Base-by-base conservation (phyloP, 2,797 vertebrate species). In the Steatocranus sp. region DNA sequence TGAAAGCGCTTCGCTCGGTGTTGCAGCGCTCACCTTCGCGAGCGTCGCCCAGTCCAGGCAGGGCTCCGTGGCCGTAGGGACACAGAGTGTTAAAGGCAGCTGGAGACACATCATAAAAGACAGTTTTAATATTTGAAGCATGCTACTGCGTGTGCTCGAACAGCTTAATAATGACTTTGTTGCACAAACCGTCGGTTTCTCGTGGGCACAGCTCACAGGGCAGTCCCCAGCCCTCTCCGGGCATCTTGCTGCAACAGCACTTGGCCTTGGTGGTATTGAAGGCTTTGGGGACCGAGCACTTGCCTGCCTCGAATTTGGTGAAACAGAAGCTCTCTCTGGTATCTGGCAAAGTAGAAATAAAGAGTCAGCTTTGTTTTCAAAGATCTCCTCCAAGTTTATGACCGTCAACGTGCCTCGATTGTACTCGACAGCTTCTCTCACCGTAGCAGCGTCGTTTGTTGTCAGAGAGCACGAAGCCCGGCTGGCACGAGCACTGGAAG, bases 231-330 rank as follows among this genome's bases (percentile, higher is more conserved):
- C 98, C 98, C 89, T 98, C 97, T 0, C 97, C 97, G 0, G 97
- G 96, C 97, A 97, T 97, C 92, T 96, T 97, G 94, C 97, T 99
- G 93, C 98, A 99, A 90, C 98, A 99, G 90, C 98, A 99, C 88
- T 96, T 96, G 76, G 97, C 97, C 87, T 99, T 99, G 86, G 98
- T 99, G 85, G 97, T 98, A 95, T 99, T 99, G 86, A 97, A 97
- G 51, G 97, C 96, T 87, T 98, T 98, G 83, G 98, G 98, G 11
- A 97, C 96, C 0, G 97, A 97, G 86, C 98, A 99, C 91, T 97
- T 98, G 3, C 98, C 97, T 0, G 96, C 94, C 74, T 98, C 97
- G 2, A 99, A 99, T 77, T 95, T 97, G 8, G 98, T 98, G 94
- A 99, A 99, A 87, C 98, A 99, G 96, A 99, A 98, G 91, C 97